A percentile compares a stretch with the other conserved stretches of the same genome.
phyloP scores from a whole-genome alignment of 2,888 invertebrate species.

The Troglohyphantes excavatus region DNA sequence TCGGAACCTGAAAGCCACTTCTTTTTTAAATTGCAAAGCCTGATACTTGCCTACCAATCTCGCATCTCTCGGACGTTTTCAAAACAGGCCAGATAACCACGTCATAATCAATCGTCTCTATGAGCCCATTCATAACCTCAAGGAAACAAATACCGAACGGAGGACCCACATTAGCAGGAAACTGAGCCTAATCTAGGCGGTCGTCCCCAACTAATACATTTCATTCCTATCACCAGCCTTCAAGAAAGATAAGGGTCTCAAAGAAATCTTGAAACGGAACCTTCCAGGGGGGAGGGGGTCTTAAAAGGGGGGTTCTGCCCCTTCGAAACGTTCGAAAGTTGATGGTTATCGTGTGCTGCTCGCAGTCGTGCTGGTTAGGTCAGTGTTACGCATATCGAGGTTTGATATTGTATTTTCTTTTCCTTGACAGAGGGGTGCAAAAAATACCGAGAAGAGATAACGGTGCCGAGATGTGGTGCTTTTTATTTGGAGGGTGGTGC shows the following conservation, averaged over 20 bases:
- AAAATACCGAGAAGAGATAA: conserved; percentile 25
- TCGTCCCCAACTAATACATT: conserved; percentile 35
- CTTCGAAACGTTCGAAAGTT: neutral
- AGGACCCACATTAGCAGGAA: neutral
- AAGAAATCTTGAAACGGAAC: neutral
- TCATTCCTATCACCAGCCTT: conserved; percentile 29
- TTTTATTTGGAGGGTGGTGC: neutral
- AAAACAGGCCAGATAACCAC: conserved; percentile 29
- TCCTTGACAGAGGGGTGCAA: conserved; percentile 22
- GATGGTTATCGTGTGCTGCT: neutral
- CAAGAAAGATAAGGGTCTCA: conserved; percentile 24
- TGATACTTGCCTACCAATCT: no score
- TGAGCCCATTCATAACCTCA: conserved; percentile 42
- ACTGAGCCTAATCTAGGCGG: conserved; percentile 20
- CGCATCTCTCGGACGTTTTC: neutral
- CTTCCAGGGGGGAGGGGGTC: conserved; percentile 5
- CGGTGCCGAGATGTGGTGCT: neutral
- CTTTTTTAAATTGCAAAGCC: no score
- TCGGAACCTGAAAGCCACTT: no score
- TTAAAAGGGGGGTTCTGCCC: neutral
- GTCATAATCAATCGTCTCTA: conserved; percentile 61
- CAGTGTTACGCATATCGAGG: neutral
- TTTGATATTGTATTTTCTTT: neutral
- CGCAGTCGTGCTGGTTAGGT: neutral
- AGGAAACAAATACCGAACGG: conserved; percentile 21